Evolutionary conservation across 2,797 vertebrate genomes (phyloP), one percentile per base, ranked within the genome.

Genomic region (Myotis planiceps): DNA sequence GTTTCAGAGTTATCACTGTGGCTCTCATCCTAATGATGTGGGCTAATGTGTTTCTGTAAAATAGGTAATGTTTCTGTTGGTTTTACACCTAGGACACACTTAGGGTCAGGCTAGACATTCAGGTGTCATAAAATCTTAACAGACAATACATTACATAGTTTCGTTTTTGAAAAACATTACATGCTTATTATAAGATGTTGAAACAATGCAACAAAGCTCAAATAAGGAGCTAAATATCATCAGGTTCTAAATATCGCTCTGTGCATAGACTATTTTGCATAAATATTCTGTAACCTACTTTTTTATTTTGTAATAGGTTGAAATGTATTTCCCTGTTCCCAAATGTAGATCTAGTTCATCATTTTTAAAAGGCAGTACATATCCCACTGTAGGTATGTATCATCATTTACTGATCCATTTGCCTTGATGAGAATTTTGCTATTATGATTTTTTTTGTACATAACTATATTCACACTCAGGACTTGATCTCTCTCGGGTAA

Each of bases 401-500:
- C 21, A 55, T 82, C 82, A 90, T 96, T 90, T 88, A 79, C 45
- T 32, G 23, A 88, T 71, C 9, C 14, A 86, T 94, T 92, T 94
- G 58, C n/a, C 39, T 90, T 83, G 29, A 42, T 85, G 63, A 39
- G 39, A 71, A 87, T 53, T 95, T 92, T 87, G 39, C 47, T 82
- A 4, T 91, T 91, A 86, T 12, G n/a, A 93, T 37, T 39, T 37
- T 39, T 80, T 88, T 39, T 71, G 9, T 34, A 53, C 74, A 71
- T 90, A 93, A 94, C 90, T 66, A 42, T 81, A 81, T 82, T 80
- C 39, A 95, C 2, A 66, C 2, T 63, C 32, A 92, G 25, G 60
- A 39, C 14, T 89, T 95, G 87, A 51, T 87, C 3, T 82, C 49
- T 95, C 65, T 80, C 71, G 27, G 16, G 55, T 75, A 93, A 93